These are phyloP conservation scores for Ovis canadensis DNA, from an alignment of 2,113 vertebrate genomes.

Conservation along the genomic window DNA sequence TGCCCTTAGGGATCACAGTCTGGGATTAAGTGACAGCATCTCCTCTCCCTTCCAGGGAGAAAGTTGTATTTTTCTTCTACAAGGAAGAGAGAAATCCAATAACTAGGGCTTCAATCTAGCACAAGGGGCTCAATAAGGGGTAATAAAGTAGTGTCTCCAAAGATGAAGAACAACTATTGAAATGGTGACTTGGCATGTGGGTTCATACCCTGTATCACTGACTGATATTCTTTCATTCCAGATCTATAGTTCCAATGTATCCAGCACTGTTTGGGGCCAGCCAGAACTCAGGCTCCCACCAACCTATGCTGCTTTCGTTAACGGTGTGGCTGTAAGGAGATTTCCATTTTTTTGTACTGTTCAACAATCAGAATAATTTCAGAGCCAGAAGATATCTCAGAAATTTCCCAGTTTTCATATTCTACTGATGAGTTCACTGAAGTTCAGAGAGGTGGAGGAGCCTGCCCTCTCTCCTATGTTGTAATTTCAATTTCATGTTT, in stretches of 20 bases:
- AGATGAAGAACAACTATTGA: background rate
- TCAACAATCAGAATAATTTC: background rate
- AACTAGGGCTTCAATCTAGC: background rate
- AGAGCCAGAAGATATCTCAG: background rate
- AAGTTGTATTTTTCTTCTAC: background rate
- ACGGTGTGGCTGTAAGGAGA: constrained; percentile 90
- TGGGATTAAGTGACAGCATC: background rate
- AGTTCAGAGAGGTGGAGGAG: background rate
- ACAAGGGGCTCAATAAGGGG: background rate
- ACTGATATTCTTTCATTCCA: constrained; percentile 67
- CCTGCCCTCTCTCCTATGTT: background rate
- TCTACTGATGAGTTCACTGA: background rate
- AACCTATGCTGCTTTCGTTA: constrained; percentile 90
- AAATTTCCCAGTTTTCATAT: background rate
- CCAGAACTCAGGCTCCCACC: constrained; percentile 82
- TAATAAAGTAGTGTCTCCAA: background rate
- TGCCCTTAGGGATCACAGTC: background rate
- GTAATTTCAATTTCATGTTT: background rate
- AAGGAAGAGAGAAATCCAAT: background rate
- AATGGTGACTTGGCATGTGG: background rate
- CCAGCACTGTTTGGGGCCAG: constrained; percentile 89
- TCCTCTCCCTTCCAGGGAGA: background rate
- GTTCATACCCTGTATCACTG: background rate
- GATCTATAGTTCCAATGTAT: constrained; percentile 81
- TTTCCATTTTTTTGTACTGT: background rate